Conservation (phyloP, 2,888 invertebrate species). For the Netelia melanura region DNA sequence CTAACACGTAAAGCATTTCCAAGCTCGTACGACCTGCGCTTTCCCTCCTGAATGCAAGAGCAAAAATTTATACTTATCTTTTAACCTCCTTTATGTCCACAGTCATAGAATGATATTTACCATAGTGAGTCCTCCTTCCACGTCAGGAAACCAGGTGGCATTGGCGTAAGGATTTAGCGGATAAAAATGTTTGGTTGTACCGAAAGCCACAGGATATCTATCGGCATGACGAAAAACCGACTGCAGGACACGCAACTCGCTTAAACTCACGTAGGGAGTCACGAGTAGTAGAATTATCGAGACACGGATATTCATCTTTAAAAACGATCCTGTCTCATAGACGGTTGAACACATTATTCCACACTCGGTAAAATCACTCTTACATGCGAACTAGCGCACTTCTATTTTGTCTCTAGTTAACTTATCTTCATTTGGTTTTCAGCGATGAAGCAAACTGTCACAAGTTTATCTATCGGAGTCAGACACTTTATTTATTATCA, state of each 20-base stretch:
- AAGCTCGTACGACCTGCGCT: conserved; percentile 49
- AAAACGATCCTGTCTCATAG: conserved; percentile 20
- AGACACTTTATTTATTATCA: background rate
- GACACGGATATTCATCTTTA: background rate
- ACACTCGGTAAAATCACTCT: background rate
- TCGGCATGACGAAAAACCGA: conserved; percentile 58
- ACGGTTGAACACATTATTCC: background rate
- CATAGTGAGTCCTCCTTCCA: conserved; percentile 43
- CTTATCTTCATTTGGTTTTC: too few species aligned
- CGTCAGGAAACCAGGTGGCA: conserved; percentile 49
- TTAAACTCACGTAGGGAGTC: background rate
- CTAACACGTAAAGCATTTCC: conserved; percentile 52
- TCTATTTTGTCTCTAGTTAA: too few species aligned
- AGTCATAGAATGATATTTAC: conserved; percentile 30
- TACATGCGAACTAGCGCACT: background rate
- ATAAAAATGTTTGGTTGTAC: background rate
- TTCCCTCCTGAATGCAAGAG: conserved; percentile 49
- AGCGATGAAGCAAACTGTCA: too few species aligned
- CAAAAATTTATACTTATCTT: conserved; percentile 13
- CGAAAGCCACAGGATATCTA: conserved; percentile 45
- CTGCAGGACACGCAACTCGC: conserved; percentile 47
- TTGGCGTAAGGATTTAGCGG: conserved; percentile 55
- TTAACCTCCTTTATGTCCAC: background rate
- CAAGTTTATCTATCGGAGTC: background rate
- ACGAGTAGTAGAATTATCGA: conserved; percentile 23